Conservation (phyloP, 2,113 vertebrate genomes). For the Peromyscus leucopus region DNA sequence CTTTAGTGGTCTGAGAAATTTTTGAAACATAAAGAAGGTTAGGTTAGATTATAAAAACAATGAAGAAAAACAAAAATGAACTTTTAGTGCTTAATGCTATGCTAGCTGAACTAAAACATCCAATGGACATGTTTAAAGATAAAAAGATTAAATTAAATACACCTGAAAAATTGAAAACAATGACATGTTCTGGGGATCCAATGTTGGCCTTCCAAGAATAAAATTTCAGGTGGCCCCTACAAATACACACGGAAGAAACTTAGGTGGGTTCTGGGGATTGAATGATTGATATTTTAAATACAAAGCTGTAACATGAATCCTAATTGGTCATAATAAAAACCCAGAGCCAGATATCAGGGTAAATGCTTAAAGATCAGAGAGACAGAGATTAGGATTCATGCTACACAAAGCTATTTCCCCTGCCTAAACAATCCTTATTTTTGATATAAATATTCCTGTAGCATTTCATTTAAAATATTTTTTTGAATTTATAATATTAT, state of each 20-base stretch:
- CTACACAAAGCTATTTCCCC: too few species aligned
- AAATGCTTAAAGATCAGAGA: too few species aligned
- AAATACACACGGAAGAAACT: not conserved
- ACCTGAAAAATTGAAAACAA: not conserved
- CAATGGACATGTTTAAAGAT: not conserved
- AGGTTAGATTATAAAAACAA: not conserved
- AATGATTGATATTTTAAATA: too few species aligned
- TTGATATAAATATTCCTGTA: not conserved
- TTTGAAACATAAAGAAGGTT: not conserved
- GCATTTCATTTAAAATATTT: not conserved
- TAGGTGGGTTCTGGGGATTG: not conserved
- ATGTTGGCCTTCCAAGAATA: too few species aligned
- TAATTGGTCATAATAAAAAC: too few species aligned
- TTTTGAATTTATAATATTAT: not conserved
- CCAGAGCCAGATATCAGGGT: too few species aligned
- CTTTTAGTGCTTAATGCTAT: not conserved
- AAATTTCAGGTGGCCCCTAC: not conserved
- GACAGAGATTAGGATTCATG: too few species aligned
- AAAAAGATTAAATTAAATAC: not conserved
- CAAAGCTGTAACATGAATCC: not conserved
- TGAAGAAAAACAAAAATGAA: not conserved
- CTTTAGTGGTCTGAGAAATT: not conserved
- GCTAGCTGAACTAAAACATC: not conserved
- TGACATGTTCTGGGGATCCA: not conserved
- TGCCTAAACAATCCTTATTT: not conserved